Evolutionary conservation across 1,140 invertebrate species (phyloP).

Genomic region (Apis laboriosa): DNA sequence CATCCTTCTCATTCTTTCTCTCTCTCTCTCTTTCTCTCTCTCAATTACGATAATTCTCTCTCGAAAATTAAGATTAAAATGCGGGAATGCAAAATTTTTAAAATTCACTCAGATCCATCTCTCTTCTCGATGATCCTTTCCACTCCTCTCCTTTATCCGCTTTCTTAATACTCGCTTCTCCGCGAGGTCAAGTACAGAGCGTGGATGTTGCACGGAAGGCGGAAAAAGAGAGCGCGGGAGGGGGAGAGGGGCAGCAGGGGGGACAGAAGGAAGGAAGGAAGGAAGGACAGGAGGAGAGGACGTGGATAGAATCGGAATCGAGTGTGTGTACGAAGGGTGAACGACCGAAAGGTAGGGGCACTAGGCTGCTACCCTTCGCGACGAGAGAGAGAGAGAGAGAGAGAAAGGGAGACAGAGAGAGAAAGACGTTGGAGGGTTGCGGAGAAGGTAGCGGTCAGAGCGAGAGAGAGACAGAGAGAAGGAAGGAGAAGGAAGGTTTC

Average conservation of each 20-base stretch:
- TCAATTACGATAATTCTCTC: no score
- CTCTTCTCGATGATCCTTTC: no score
- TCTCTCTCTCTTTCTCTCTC: no score
- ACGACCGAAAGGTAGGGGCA: slow-evolving; percentile 80
- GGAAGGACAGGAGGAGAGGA: neutral
- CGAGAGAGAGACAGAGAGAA: slow-evolving; percentile 57
- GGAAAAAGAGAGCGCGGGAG: neutral
- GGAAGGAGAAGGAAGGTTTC: slow-evolving; percentile 45
- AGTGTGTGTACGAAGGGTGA: slow-evolving; percentile 75
- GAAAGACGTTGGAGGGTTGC: slow-evolving; percentile 43
- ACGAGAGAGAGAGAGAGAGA: slow-evolving; percentile 59
- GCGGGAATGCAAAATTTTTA: neutral
- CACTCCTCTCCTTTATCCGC: neutral
- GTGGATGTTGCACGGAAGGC: slow-evolving; percentile 8
- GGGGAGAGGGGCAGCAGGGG: slow-evolving; percentile 14
- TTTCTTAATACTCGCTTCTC: slow-evolving; percentile 53
- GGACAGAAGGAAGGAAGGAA: slow-evolving; percentile 18
- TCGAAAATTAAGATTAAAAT: no score
- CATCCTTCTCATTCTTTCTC: no score
- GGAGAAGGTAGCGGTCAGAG: slow-evolving; percentile 47
- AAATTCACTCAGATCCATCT: no score
- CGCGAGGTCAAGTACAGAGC: slow-evolving; percentile 75
- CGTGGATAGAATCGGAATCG: slow-evolving; percentile 67
- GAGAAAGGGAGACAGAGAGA: slow-evolving; percentile 53
- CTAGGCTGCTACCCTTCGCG: slow-evolving; percentile 79